Base-by-base conservation (phyloP, 2,888 invertebrate species). In the Coelopa pilipes region DNA sequence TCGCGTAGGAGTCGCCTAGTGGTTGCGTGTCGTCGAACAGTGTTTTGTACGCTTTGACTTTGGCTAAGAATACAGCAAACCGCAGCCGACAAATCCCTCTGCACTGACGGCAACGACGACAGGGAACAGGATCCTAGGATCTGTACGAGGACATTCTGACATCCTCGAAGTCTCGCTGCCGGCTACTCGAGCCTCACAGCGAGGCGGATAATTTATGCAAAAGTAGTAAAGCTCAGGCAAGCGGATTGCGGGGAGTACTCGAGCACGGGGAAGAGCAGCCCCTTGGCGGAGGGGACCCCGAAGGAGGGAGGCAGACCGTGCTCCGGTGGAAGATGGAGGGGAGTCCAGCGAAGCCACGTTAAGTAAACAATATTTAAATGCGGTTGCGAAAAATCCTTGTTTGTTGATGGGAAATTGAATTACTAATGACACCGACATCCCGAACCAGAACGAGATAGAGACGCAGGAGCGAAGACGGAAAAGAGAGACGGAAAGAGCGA, bases 361-460 rank as follows among this genome's bases (percentile, higher is more conserved):
- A 72, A 68, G 79, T 78, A 74, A 79, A 79, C 79, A 81, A 78
- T 82, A 83, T 82, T 82, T 79, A 82, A 83, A 82, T 82, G 79
- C 82, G 80, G 77, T 77, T 77, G 68, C 11, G 19, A 59, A 70
- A 78, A 77, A 72, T 66, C 57, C 65, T 66, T 65, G 66, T 46
- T 66, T 66, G 72, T 72, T 53, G 57, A 50, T 66, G 66, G 45
- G 46, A 72, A 72, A 72, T 72, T 72, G 66, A 72, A 72, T 72
- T 72, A 72, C 65, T 49, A 72, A 72, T 65, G 72, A 65, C 66
- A 66, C 17, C 46, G 46, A 69, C 21, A 49, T 15, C 50, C 24
- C n/a, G 34, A 21, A 62, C 24, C n/a, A 45, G 15, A 45, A 1
- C 1, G 62, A 62, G 24, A 2, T 34, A n/a, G 34, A 10, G 12